Percentiles rank a stretch among this genome's conserved stretches.
Conservation (phyloP, 2,888 invertebrate species). For the Periphyllus acericola region DNA sequence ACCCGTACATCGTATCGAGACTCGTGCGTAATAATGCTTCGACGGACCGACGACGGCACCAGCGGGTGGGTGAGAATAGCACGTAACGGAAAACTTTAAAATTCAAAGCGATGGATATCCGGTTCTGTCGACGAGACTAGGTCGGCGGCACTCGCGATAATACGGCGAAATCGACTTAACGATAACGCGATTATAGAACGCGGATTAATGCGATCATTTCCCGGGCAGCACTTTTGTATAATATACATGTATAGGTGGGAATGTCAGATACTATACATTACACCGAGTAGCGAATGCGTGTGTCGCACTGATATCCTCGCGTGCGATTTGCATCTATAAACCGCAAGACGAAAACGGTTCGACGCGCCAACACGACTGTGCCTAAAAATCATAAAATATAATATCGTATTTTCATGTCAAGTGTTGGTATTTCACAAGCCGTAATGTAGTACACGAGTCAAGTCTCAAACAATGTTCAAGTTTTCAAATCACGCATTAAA, state of each 20-base stretch:
- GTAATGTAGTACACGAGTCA: too few species aligned
- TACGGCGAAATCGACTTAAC: conserved; percentile 28
- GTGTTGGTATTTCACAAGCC: too few species aligned
- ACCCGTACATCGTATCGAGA: not conserved
- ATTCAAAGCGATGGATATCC: conserved; percentile 5
- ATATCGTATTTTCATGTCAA: too few species aligned
- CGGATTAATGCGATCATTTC: not conserved
- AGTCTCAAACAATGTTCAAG: too few species aligned
- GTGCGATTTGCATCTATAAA: not conserved
- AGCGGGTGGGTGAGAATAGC: not conserved
- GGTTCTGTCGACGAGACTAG: not conserved
- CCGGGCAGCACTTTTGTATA: not conserved
- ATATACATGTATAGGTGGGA: not conserved
- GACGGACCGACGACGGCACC: not conserved
- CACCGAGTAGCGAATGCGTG: not conserved
- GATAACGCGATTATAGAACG: conserved; percentile 43
- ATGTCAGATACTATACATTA: not conserved
- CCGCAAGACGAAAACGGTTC: not conserved
- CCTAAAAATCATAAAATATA: too few species aligned
- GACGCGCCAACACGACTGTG: not conserved
- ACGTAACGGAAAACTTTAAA: conserved; percentile 2
- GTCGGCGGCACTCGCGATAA: not conserved
- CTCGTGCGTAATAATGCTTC: not conserved
- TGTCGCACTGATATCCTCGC: not conserved
- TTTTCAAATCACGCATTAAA: too few species aligned